A percentile compares a stretch with the other conserved stretches of the same genome.
Conservation (phyloP, 23 tunicate species). For the Styela plicata region DNA sequence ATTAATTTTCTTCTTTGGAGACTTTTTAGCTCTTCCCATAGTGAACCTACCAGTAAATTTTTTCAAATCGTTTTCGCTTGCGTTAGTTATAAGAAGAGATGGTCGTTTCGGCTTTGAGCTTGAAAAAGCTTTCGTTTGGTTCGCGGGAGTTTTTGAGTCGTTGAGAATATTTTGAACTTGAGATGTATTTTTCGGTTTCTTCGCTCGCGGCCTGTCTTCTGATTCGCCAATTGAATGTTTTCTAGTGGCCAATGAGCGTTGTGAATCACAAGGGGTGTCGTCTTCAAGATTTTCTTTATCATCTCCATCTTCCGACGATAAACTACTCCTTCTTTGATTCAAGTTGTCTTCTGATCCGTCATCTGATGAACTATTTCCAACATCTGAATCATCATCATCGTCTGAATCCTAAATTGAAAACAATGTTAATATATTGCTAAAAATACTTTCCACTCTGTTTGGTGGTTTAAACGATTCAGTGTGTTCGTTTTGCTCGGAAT, state of each 20-base stretch:
- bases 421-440: too few species aligned
- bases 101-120: background rate
- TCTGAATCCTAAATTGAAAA: too few species aligned
- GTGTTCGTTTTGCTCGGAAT: too few species aligned
- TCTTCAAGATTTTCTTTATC: constrained; percentile 5
- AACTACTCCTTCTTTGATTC: constrained; percentile 7
- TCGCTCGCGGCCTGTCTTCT: constrained; percentile 3
- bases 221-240: constrained; percentile 9
- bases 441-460: too few species aligned
- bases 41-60: background rate
- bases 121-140: background rate
- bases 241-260: background rate
- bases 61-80: constrained; percentile 16
- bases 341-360: background rate
- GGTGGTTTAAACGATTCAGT: too few species aligned
- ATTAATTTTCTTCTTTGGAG: constrained; percentile 1
- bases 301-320: constrained; percentile 10
- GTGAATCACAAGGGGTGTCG: background rate
- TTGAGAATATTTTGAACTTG: too few species aligned
- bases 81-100: background rate
- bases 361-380: background rate
- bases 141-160: too few species aligned
- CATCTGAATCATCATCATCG: background rate
- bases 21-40: constrained; percentile 2
- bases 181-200: constrained; percentile 9